These are phyloP conservation scores for Drosophila neonasuta DNA, from an alignment of 2,888 invertebrate genomes.

Conservation along the genomic window DNA sequence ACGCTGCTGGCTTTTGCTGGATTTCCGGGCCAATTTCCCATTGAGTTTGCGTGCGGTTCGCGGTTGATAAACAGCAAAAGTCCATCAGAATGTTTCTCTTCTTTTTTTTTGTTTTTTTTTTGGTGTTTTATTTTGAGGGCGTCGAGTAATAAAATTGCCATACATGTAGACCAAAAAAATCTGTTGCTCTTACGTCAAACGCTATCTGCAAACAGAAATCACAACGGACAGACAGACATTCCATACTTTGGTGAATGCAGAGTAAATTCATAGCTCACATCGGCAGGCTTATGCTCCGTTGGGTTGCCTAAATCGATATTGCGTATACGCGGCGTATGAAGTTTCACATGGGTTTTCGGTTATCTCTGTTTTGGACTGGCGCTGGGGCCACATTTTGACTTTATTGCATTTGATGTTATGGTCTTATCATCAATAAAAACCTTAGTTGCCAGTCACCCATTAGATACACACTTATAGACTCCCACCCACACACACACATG, in stretches of 20 bases:
- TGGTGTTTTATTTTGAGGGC: conserved; percentile 24
- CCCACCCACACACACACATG: conserved; percentile 22
- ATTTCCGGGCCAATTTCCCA: conserved; percentile 37
- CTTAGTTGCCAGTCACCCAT: conserved; percentile 51
- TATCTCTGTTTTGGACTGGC: conserved; percentile 46
- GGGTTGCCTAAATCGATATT: conserved; percentile 66
- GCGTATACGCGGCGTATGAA: conserved; percentile 61
- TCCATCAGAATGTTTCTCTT: conserved; percentile 31
- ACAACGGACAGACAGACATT: conserved; percentile 35
- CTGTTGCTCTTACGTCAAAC: conserved; percentile 77
- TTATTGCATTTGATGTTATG: conserved; percentile 70
- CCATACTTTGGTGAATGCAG: conserved; percentile 26
- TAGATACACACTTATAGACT: conserved; percentile 12
- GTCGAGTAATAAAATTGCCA: conserved; percentile 66
- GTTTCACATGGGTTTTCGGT: conserved; percentile 33
- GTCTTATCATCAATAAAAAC: conserved; percentile 70
- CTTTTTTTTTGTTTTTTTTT: conserved; percentile 1
- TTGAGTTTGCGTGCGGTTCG: conserved; percentile 12
- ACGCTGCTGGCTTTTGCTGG: conserved; percentile 19
- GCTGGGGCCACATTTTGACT: conserved; percentile 46
- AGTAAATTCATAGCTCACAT: conserved; percentile 18
- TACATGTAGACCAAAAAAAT: conserved; percentile 58
- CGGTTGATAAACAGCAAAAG: conserved; percentile 35
- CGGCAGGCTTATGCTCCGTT: conserved; percentile 25
- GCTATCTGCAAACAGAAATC: conserved; percentile 65